These are phyloP conservation scores for Haliclona indistincta DNA, from an alignment of 37 sponge, comb jelly and placozoan genomes.

Conservation along the genomic window DNA sequence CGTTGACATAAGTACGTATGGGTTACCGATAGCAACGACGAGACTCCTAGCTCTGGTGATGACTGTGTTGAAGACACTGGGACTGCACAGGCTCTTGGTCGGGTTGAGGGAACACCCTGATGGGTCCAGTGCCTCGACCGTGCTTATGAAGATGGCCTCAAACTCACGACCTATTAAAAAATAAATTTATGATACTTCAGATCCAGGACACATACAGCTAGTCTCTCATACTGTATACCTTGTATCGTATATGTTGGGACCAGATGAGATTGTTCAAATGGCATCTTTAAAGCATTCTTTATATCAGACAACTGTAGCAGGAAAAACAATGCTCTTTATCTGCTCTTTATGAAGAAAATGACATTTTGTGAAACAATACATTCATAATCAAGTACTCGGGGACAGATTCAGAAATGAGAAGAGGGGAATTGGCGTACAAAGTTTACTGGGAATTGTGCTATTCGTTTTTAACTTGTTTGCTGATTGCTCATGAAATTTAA, in stretches of 20 bases:
- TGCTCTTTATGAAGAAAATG: no score
- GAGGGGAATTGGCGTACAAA: no score
- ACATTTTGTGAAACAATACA: no score
- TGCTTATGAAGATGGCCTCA: slow-evolving; percentile 58
- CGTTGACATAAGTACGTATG: slow-evolving; percentile 47
- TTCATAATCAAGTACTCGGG: no score
- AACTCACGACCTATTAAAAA: slow-evolving; percentile 47
- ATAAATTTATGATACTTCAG: background rate
- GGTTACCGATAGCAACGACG: slow-evolving; percentile 71
- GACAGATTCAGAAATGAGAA: no score
- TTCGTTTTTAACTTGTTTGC: no score
- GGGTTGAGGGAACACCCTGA: slow-evolving; percentile 52
- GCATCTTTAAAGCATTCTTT: no score
- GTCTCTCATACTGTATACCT: background rate
- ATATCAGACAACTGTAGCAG: no score
- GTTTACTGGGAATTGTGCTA: no score
- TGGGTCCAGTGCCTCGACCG: slow-evolving; percentile 39
- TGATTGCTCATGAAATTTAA: no score
- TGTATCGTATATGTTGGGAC: slow-evolving; percentile 4
- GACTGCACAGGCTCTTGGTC: slow-evolving; percentile 64
- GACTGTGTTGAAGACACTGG: slow-evolving; percentile 67
- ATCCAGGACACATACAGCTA: no score
- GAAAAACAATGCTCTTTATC: no score
- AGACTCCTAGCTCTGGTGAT: slow-evolving; percentile 64
- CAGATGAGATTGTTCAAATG: background rate